Evolutionary conservation across 2,888 invertebrate species (phyloP), one percentile per base, ranked within the genome.

Genomic region (Podabrus alpinus): DNA sequence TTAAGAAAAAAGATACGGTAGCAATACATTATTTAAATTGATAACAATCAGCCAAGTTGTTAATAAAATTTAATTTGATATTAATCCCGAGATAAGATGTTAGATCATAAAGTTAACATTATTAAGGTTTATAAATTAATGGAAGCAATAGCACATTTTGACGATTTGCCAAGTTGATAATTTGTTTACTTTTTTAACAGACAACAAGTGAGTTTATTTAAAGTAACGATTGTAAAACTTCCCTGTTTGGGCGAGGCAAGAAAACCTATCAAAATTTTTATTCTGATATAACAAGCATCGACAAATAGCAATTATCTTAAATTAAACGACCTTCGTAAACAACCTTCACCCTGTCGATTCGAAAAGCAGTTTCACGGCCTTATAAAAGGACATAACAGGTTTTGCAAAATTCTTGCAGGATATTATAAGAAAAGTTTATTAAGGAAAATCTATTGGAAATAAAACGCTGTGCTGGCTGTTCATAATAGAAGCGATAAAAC

Each of bases 271-370:
- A 19, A 64, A 64, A 19, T 64, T 64, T 64, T 64, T 64, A 64
- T 19, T 68, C 29, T 68, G 24, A 21, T 21, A 64, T 19, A 64
- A 64, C 62, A 64, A 19, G 62, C 72, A 72, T 72, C 72, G 68
- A 64, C 77, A 68, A 76, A 78, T 74, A 74, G 76, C 77, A 75
- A 68, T 78, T 59, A 71, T 77, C 74, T 78, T 77, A 78, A 78
- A 75, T 72, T 69, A 66, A 61, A 75, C 72, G 75, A 69, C 71
- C 75, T 75, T 76, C 73, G 71, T 73, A 25, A 70, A 62, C 76
- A 79, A 67, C 79, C 79, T 79, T 79, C 79, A 79, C 79, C 79
- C 79, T 79, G 79, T 77, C 75, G 76, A 70, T 74, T 69, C 74
- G 72, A 72, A 77, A 73, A 73, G 73, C 73, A 66, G 72, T 78